Conservation (phyloP, 2,797 vertebrate species). For the Notoglanidium macrostoma region DNA sequence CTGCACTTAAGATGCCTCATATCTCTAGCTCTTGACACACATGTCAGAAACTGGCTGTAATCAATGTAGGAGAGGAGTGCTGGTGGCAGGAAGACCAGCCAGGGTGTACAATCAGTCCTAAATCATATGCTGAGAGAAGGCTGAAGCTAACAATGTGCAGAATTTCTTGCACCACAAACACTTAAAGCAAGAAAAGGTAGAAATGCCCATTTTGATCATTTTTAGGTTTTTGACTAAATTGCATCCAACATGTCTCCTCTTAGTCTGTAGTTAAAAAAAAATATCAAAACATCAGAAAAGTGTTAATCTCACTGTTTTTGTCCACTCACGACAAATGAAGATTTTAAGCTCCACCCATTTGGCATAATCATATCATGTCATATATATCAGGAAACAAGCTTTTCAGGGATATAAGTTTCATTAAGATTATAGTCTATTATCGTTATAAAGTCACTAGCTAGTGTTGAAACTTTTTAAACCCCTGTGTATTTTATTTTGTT, state of each 20-base stretch:
- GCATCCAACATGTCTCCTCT: neutral
- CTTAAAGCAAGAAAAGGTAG: neutral
- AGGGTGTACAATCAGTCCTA: neutral
- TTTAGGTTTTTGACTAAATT: neutral
- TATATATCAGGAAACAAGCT: neutral
- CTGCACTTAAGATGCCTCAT: constrained; percentile 56
- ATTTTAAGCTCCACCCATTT: neutral
- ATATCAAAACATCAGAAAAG: neutral
- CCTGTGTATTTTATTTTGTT: too few species aligned
- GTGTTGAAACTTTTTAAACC: neutral
- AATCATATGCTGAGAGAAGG: neutral
- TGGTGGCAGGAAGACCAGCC: neutral
- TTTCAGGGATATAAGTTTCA: neutral
- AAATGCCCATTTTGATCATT: neutral
- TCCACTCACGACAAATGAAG: neutral
- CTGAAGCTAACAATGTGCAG: neutral
- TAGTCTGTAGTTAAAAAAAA: neutral
- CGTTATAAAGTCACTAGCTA: neutral
- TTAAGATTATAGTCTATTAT: neutral
- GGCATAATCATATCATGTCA: neutral
- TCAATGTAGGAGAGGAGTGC: constrained; percentile 9
- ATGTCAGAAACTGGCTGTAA: constrained; percentile 49
- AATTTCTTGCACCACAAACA: neutral
- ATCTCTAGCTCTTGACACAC: constrained; percentile 62
- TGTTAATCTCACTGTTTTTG: neutral